A percentile compares a stretch with the other conserved stretches of the same genome.
Evolutionary conservation across 1,140 invertebrate species (phyloP).

Genomic region (Dysdera silvatica): DNA sequence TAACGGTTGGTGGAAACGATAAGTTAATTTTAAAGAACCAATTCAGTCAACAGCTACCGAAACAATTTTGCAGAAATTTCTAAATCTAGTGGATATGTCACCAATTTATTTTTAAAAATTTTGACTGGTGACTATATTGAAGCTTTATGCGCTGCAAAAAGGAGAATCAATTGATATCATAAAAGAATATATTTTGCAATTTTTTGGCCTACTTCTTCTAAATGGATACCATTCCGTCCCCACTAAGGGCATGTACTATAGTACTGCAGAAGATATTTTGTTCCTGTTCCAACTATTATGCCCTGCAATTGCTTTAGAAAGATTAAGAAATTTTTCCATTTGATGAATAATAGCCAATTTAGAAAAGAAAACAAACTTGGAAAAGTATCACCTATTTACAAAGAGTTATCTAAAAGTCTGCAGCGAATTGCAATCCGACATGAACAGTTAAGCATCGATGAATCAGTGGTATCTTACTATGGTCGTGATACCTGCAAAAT

Average conservation of each 20-base stretch:
- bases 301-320: too few species aligned
- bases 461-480: constrained; percentile 49
- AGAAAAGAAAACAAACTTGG: not conserved
- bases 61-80: too few species aligned
- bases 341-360: constrained; percentile 4
- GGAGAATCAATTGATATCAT: not conserved
- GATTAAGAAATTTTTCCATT: constrained; percentile 4
- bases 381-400: constrained; percentile 2
- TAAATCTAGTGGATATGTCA: too few species aligned
- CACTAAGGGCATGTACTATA: not conserved
- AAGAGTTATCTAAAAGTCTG: constrained; percentile 4
- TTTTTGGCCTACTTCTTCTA: not conserved
- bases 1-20: too few species aligned
- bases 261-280: not conserved
- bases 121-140: too few species aligned
- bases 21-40: too few species aligned
- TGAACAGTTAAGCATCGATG: constrained; percentile 43
- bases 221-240: constrained; percentile 2
- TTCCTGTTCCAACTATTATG: too few species aligned
- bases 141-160: constrained; percentile 6
- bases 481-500: constrained; percentile 46
- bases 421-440: not conserved
- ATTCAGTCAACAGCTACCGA: too few species aligned
- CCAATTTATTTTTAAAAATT: too few species aligned
- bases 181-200: not conserved